Base-by-base conservation (phyloP, 2,888 invertebrate species). In the Tachina grossa region DNA sequence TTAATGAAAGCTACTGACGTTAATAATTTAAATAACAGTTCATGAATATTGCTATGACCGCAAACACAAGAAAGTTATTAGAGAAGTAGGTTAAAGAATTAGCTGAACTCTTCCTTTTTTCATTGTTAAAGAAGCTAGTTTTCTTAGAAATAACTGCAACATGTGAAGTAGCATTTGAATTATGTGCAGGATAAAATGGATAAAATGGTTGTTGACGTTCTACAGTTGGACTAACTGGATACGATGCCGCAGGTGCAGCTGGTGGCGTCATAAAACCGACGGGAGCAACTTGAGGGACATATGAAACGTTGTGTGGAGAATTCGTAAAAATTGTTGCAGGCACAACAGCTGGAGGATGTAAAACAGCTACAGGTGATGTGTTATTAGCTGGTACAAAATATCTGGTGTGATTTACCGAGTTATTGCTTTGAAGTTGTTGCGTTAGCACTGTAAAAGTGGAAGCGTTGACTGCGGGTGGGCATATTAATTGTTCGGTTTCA, bases 401-500 rank as follows among this genome's bases (percentile, higher is more conserved):
- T 10, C 1, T n/a, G 2, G 49, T 49, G n/a, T 47, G 13, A 45
- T 31, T 16, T 45, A 39, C 49, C 10, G 68, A 55, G 41, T 19
- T 45, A 49, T 63, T 49, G 2, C n/a, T 57, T 16, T 53, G 53
- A 4, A 41, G 31, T 61, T 68, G 78, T 11, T 75, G 16, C 0
- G 47, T 45, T 16, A 68, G 14, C 11, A 49, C 43, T 47, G 72
- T 16, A n/a, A 69, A 55, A 14, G 43, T 22, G 2, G 76, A 16
- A 11, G 71, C 49, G 55, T 68, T 77, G 4, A 84, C 76, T 3
- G 31, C 16, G 10, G 76, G 49, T 55, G 84, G 77, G 43, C 84
- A 84, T 63, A 69, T 69, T 49, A 81, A 59, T 43, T 84, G 66
- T 69, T 72, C 77, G n/a, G 81, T 74, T 68, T 72, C 41, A 22